Base-by-base conservation (phyloP, 2,888 invertebrate species). In the Synanthedon myopaeformis region DNA sequence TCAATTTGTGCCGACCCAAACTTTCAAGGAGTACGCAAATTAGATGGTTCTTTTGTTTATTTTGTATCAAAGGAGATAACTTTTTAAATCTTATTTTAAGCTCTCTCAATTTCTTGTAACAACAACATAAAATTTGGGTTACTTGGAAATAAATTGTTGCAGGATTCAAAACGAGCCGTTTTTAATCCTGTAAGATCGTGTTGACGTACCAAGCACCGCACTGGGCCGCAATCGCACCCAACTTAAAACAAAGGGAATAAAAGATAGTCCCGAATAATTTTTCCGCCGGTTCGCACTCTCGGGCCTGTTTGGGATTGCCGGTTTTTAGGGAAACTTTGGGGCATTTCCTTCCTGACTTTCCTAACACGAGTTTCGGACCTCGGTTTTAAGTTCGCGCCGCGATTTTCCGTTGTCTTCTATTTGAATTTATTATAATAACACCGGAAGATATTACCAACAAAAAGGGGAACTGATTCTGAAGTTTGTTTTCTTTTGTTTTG, bases 231-330 rank as follows among this genome's bases (percentile, higher is more conserved):
- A 68, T 76, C 72, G 66, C 76, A 76, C 74, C 80, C 76, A 75
- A 75, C 78, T 71, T 78, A 71, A 82, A 85, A 84, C 83, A 84
- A 86, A 80, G 71, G 62, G 72, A 74, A 82, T 78, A 76, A 80
- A 78, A 77, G 76, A 75, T 72, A 77, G 69, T 68, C 73, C 76
- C 72, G 79, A 79, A 83, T 85, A 82, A 82, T 83, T 79, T 85
- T 83, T 79, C 78, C 78, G 74, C 70, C 61, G 64, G 19, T 64
- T 65, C 73, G 69, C 64, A 70, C 70, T 66, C 66, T 77, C 83
- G 84, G 82, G 80, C 71, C 75, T 72, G 79, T 84, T 79, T 74
- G 65, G 76, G 74, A 74, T 64, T 28, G n/a, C 66, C 52, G 53
- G 52, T 55, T 53, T 55, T 53, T 51, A 57, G 59, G 56, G 55